Conservation (phyloP, 1,140 invertebrate species). For the Pseudomyrmex dendroicus region DNA sequence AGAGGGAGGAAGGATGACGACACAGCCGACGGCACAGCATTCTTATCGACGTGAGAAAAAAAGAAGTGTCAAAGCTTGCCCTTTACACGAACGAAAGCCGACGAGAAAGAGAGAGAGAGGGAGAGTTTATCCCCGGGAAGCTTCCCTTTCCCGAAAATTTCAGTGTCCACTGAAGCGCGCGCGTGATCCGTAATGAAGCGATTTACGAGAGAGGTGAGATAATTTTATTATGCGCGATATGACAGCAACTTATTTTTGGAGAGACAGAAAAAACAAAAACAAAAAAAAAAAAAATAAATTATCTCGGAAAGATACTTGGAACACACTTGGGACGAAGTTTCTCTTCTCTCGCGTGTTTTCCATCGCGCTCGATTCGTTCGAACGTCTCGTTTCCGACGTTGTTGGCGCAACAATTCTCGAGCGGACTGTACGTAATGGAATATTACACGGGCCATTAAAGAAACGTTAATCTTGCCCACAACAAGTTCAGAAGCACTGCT, state of each 20-base stretch:
- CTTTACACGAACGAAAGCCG: constrained; percentile 26
- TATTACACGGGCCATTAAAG: constrained; percentile 85
- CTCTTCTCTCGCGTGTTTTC: constrained; percentile 32
- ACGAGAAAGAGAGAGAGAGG: constrained; percentile 6
- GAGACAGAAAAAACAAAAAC: no score
- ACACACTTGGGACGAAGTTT: constrained; percentile 8
- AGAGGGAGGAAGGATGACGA: constrained; percentile 36
- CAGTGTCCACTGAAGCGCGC: no score
- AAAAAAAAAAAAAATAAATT: no score
- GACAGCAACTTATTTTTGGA: no score
- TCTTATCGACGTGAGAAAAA: constrained; percentile 64
- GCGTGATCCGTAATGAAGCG: no score
- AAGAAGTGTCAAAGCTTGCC: constrained; percentile 49
- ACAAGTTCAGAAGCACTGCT: constrained; percentile 80
- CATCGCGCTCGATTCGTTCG: constrained; percentile 37
- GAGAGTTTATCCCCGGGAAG: background rate
- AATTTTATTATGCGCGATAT: background rate
- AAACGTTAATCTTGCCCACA: constrained; percentile 85
- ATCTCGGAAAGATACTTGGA: no score
- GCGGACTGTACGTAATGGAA: constrained; percentile 81
- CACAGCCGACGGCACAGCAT: constrained; percentile 17
- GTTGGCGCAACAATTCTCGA: constrained; percentile 72
- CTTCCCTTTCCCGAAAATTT: no score
- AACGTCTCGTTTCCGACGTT: background rate
- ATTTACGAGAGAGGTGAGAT: no score